These are phyloP conservation scores for Acrobasis consociella DNA, from an alignment of 2,888 invertebrate species.

Conservation along the genomic window DNA sequence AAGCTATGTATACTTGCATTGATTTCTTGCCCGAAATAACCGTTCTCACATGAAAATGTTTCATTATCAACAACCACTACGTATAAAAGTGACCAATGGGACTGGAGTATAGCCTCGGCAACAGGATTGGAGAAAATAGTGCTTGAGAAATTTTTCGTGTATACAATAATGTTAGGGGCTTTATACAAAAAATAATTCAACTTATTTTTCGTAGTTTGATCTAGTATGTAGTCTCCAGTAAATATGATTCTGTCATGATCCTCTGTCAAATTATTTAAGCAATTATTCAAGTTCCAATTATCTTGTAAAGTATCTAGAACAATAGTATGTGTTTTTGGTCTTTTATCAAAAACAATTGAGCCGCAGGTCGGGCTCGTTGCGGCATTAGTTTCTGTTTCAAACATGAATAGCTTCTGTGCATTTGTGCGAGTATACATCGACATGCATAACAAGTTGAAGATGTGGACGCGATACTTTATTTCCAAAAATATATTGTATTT, in stretches of 20 bases:
- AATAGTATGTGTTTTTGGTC: slow-evolving; percentile 10
- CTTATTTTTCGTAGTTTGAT: neutral
- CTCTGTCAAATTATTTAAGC: neutral
- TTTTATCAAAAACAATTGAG: slow-evolving; percentile 2
- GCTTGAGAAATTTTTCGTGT: slow-evolving; percentile 34
- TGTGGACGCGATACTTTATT: neutral
- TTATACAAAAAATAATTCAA: slow-evolving; percentile 2
- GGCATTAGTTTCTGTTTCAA: neutral
- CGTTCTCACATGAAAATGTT: slow-evolving; percentile 41
- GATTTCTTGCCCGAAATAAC: slow-evolving; percentile 34
- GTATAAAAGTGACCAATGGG: slow-evolving; percentile 43
- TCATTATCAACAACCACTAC: slow-evolving; percentile 38
- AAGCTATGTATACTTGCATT: slow-evolving; percentile 38
- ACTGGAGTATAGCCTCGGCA: slow-evolving; percentile 28
- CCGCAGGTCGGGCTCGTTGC: neutral
- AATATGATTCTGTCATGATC: slow-evolving; percentile 11
- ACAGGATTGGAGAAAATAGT: slow-evolving; percentile 31
- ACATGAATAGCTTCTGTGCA: neutral
- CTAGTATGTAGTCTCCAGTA: neutral
- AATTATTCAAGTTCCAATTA: slow-evolving; percentile 7
- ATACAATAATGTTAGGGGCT: slow-evolving; percentile 38
- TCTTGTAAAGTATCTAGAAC: neutral
- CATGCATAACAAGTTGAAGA: neutral
- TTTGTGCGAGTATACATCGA: neutral
- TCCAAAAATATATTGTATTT: neutral